A percentile compares a stretch with the other conserved stretches of the same genome.
Conservation (phyloP, 2,797 vertebrate species). For the Lepus oiostolus region DNA sequence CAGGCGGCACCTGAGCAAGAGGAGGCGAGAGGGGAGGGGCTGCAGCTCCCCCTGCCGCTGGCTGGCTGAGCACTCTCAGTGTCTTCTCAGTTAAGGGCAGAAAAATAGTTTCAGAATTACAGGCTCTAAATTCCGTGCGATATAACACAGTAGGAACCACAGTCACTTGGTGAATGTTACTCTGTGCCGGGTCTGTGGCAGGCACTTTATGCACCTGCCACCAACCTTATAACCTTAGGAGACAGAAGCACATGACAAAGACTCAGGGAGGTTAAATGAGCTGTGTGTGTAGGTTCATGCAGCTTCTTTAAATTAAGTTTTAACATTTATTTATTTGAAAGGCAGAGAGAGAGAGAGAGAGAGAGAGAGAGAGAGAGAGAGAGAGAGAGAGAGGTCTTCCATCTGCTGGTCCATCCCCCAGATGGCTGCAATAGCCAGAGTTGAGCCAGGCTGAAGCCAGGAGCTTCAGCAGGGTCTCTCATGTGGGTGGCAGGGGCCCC, state of each 20-base stretch:
- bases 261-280: background rate
- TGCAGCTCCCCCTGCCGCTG: background rate
- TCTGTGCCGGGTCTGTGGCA: background rate
- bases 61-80: background rate
- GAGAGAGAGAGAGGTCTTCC: too few relatives aligned
- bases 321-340: too few relatives aligned
- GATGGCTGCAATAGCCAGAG: too few relatives aligned
- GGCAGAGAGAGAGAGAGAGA: too few relatives aligned
- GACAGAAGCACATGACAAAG: background rate
- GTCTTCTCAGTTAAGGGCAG: background rate
- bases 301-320: background rate
- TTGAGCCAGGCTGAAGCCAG: too few relatives aligned
- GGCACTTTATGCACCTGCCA: background rate
- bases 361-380: too few relatives aligned
- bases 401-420: too few relatives aligned
- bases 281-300: background rate
- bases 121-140: background rate
- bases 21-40: background rate
- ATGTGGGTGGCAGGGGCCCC: too few relatives aligned
- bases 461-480: too few relatives aligned
- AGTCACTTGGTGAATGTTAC: background rate
- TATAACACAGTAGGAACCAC: background rate
- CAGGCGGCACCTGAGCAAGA: background rate
- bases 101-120: background rate
- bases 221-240: background rate